Percentiles rank a stretch among this genome's conserved stretches.
These are phyloP conservation scores for Tapera naevia DNA, from an alignment of 2,797 vertebrate genomes.

Conservation along the genomic window DNA sequence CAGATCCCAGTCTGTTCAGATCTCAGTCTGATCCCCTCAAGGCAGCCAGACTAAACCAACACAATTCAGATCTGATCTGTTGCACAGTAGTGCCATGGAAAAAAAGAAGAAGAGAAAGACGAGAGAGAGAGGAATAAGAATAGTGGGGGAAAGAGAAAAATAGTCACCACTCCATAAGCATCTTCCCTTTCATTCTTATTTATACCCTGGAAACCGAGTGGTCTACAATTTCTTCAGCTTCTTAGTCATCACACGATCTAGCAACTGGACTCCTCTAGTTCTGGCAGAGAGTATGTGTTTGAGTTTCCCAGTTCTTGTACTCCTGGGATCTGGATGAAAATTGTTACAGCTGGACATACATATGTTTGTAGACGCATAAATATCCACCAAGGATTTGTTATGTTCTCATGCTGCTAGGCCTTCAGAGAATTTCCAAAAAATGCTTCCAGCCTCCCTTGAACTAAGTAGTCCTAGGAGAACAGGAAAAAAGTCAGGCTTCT, in stretches of 20 bases:
- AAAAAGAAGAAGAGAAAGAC: no score
- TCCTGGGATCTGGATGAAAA: not conserved
- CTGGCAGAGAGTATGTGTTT: not conserved
- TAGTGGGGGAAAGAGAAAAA: no score
- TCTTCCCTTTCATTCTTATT: not conserved
- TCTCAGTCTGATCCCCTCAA: no score
- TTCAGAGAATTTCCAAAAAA: constrained; percentile 13
- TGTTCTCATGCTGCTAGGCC: not conserved
- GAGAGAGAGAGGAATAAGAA: no score
- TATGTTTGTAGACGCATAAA: not conserved
- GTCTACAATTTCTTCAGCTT: not conserved
- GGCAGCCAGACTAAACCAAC: no score
- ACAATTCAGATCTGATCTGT: no score
- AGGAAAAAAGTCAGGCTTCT: not conserved
- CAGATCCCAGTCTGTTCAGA: no score
- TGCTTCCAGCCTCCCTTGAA: not conserved
- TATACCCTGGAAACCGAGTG: not conserved
- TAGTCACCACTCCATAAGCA: no score
- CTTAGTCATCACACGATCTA: not conserved
- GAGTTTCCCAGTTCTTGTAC: not conserved
- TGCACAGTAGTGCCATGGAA: no score
- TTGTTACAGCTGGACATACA: not conserved
- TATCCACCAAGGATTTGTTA: not conserved
- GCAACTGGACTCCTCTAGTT: not conserved
- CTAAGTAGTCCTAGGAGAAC: not conserved